Base-by-base conservation (phyloP, 2,888 invertebrate species). In the Hetaerina titia region DNA sequence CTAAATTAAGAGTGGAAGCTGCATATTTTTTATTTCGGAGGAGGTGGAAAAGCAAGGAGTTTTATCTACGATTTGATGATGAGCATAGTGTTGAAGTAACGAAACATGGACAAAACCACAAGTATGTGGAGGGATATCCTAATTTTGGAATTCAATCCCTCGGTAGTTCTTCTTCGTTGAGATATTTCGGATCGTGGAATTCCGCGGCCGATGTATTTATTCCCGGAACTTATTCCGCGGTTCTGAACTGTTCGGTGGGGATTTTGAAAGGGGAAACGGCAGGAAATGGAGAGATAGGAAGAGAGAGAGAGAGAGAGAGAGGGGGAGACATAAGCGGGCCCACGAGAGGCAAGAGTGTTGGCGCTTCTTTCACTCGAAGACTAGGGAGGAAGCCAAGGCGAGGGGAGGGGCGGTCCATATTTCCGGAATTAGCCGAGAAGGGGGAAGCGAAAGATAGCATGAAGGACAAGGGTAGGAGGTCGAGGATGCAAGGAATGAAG, bases 391-490 rank as follows among this genome's bases (percentile, higher is more conserved):
- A 92, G 92, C 92, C 92, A 92, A 92, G 64, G 64, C 64, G 22
- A 13, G 64, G 64, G 63, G 69, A 69, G 25, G 69, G 69, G 90
- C 45, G 45, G 31, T 63, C 63, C 90, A 57, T 92, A 74, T 92
- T 92, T 92, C 92, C 92, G 92, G 92, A 92, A 92, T 92, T 92
- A 92, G 92, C 56, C 64, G 45, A 31, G 64, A 19, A 15, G 90
- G 63, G 45, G 63, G 63, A 45, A 45, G 90, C 90, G 90, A 90
- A 90, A 64, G 63, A 64, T 90, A 45, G 90, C 90, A 31, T 90
- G 92, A 92, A 92, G 92, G 92, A 92, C 92, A 92, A 92, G 92
- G 92, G 92, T 92, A 92, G 92, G 69, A 92, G 92, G 92, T 92
- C 92, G 92, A 92, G 92, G 92, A 92, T 92, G 92, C 69, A 69